phyloP scores from a whole-genome alignment of 2,797 vertebrate genomes.

The Brachyrhaphis roseni region DNA sequence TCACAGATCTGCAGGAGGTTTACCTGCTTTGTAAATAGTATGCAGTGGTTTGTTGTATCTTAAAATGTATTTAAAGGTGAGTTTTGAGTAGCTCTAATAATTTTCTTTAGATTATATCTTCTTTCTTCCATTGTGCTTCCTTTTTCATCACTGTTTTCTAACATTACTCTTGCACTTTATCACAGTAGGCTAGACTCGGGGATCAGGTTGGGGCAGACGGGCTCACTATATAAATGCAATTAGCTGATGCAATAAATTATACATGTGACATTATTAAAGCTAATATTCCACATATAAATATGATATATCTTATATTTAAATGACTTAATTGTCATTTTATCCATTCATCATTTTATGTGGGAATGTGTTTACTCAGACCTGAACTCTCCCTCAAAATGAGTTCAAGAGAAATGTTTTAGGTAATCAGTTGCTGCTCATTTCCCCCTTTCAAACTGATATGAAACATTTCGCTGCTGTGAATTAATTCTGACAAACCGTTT shows the following conservation, averaged over 20 bases:
- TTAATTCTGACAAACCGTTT: background rate
- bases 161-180: conserved; percentile 78
- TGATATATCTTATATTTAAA: background rate
- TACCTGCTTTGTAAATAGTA: background rate
- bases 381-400: background rate
- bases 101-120: conserved; percentile 7
- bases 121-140: conserved; percentile 36
- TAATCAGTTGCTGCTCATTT: background rate
- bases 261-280: background rate
- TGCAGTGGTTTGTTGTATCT: background rate
- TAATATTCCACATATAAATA: background rate
- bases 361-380: background rate
- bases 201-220: background rate
- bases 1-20: background rate
- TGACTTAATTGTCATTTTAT: background rate
- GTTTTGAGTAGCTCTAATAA: background rate
- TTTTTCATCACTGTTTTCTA: conserved; percentile 31
- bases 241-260: conserved; percentile 61
- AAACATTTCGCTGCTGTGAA: background rate
- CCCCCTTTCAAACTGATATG: background rate
- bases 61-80: background rate
- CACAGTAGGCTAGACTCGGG: conserved; percentile 15
- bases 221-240: conserved; percentile 34
- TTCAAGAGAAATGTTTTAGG: background rate
- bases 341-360: background rate